phyloP scores from a whole-genome alignment of 1,140 invertebrate genomes.

The Trypoxylus dichotomus region DNA sequence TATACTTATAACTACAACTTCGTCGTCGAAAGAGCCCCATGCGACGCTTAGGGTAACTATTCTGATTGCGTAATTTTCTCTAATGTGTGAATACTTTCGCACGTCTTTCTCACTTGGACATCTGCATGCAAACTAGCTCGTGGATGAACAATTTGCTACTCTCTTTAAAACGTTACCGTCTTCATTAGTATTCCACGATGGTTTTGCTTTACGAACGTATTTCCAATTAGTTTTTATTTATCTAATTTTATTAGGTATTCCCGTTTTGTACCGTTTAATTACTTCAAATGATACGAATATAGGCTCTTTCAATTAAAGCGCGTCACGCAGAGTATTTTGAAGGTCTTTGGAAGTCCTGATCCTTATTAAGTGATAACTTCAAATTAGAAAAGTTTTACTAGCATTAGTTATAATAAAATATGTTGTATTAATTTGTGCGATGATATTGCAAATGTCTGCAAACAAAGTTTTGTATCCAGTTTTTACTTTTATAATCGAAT shows the following conservation, averaged over 20 bases:
- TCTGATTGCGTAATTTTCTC: conserved; percentile 37
- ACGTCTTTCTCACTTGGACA: conserved; percentile 16
- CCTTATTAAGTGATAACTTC: too few relatives aligned
- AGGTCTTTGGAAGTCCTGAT: neutral
- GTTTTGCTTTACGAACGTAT: conserved; percentile 7
- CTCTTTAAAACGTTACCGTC: neutral
- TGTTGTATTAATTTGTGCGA: too few relatives aligned
- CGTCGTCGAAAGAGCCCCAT: conserved; percentile 23
- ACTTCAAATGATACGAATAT: neutral
- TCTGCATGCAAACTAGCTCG: conserved; percentile 28
- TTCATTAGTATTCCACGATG: conserved; percentile 10
- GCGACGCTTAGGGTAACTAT: conserved; percentile 33
- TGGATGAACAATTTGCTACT: neutral
- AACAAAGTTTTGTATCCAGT: too few relatives aligned
- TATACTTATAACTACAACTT: conserved; percentile 21
- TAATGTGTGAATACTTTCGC: conserved; percentile 32
- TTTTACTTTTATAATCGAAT: too few relatives aligned
- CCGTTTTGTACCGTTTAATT: neutral
- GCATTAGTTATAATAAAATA: too few relatives aligned
- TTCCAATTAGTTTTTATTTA: conserved; percentile 27
- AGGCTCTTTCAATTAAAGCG: neutral
- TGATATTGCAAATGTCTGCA: too few relatives aligned
- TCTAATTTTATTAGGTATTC: conserved; percentile 25
- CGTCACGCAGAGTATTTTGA: neutral
- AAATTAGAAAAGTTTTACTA: too few relatives aligned